Evolutionary conservation across 1,140 invertebrate species (phyloP).

Genomic region (Plutomurus gul): DNA sequence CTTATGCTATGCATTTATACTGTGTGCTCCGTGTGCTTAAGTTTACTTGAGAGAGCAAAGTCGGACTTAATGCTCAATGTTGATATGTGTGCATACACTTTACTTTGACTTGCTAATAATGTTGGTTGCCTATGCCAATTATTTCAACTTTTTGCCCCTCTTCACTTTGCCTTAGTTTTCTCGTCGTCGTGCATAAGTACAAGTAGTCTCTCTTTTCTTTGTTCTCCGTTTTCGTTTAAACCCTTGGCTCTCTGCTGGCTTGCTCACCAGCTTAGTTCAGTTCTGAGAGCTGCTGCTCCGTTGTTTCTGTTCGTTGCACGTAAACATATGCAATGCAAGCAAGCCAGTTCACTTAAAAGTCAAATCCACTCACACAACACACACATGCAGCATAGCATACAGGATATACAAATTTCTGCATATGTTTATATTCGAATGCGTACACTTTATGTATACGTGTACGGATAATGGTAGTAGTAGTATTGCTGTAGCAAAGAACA

Average conservation of each 20-base stretch:
- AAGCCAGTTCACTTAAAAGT: neutral
- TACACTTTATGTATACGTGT: too few species aligned
- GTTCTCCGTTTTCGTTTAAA: neutral
- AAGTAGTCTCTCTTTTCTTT: neutral
- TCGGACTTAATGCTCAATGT: neutral
- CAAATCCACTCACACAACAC: too few species aligned
- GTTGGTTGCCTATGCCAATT: slow-evolving; percentile 40
- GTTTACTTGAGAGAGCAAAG: neutral
- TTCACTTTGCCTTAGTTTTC: neutral
- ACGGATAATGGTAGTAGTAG: too few species aligned
- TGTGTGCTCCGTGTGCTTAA: too few species aligned
- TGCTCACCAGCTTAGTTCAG: neutral
- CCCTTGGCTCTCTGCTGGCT: too few species aligned
- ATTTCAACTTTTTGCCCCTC: slow-evolving; percentile 45
- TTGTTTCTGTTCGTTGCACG: neutral
- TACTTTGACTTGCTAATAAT: slow-evolving; percentile 42
- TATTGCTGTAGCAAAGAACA: neutral
- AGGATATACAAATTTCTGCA: too few species aligned
- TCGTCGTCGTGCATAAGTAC: neutral
- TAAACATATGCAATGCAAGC: slow-evolving; percentile 8
- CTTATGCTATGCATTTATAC: too few species aligned
- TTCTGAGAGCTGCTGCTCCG: neutral
- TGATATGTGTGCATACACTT: slow-evolving; percentile 1
- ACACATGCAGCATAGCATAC: too few species aligned
- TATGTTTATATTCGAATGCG: too few species aligned